These are phyloP conservation scores for Xenopus borealis DNA, from an alignment of 2,113 vertebrate genomes.

Conservation along the genomic window DNA sequence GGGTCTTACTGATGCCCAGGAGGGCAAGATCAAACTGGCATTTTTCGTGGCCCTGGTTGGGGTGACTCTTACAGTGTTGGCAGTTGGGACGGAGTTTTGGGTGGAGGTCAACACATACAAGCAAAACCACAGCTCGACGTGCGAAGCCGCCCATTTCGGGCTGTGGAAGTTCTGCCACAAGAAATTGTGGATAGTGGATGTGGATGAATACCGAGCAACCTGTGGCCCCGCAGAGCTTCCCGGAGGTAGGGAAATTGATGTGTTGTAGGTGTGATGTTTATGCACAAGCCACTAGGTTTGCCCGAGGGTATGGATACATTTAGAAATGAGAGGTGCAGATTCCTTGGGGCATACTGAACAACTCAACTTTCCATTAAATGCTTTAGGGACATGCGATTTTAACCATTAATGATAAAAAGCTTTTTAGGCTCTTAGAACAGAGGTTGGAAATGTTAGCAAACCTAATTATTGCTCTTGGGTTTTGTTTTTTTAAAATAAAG, in stretches of 20 bases:
- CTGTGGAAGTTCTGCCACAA: slow-evolving; percentile 84
- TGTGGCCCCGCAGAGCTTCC: slow-evolving; percentile 79
- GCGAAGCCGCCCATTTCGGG: slow-evolving; percentile 74
- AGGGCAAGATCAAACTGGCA: slow-evolving; percentile 70
- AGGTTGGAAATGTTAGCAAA: too few relatives aligned
- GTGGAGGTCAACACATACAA: slow-evolving; percentile 77
- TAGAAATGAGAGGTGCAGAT: neutral
- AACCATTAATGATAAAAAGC: too few relatives aligned
- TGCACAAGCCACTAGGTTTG: neutral
- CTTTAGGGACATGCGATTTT: too few relatives aligned
- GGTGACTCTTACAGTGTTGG: slow-evolving; percentile 74
- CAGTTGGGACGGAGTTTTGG: slow-evolving; percentile 88
- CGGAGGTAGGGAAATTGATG: slow-evolving; percentile 69
- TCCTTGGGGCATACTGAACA: too few relatives aligned
- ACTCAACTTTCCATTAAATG: too few relatives aligned
- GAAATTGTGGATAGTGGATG: slow-evolving; percentile 74
- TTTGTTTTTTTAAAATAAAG: too few relatives aligned
- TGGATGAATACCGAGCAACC: slow-evolving; percentile 70
- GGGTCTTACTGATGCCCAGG: slow-evolving; percentile 67
- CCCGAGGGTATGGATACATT: slow-evolving; percentile 2
- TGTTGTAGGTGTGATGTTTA: slow-evolving; percentile 7
- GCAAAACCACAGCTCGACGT: slow-evolving; percentile 72
- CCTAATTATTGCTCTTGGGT: too few relatives aligned
- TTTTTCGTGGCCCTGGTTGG: slow-evolving; percentile 76
- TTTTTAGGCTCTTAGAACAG: too few relatives aligned